Conservation (phyloP, 2,797 vertebrate species). For the Alosa sapidissima region DNA sequence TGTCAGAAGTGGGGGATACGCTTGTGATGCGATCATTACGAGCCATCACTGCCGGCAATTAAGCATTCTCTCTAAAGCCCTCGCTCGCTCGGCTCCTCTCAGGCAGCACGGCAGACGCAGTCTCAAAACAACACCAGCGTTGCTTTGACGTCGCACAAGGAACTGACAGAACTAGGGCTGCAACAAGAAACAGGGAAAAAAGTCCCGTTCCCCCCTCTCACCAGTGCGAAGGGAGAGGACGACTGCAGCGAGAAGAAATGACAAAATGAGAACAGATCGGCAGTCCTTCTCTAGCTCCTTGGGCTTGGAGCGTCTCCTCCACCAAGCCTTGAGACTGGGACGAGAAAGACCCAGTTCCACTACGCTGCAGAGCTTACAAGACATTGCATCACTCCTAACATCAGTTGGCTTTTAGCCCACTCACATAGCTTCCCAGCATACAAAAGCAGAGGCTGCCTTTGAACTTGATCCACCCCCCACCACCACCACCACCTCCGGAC, state of each 20-base stretch:
- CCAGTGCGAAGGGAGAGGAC: not conserved
- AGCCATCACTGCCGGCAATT: constrained; percentile 28
- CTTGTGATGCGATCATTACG: constrained; percentile 11
- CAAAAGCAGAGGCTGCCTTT: not conserved
- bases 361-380: not conserved
- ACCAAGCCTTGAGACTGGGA: not conserved
- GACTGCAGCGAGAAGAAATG: constrained; percentile 35
- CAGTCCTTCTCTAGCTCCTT: not conserved
- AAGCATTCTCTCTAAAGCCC: not conserved
- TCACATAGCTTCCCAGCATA: not conserved
- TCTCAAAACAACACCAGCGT: not conserved
- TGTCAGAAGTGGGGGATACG: not conserved
- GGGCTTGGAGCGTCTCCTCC: not conserved
- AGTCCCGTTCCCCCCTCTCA: not conserved
- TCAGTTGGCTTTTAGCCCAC: not conserved
- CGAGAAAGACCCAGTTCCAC: not conserved
- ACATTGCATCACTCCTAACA: not conserved
- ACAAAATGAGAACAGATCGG: constrained; percentile 49
- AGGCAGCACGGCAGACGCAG: not conserved
- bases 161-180: constrained; percentile 47
- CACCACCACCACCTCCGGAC: not conserved
- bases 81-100: too few relatives aligned
- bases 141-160: not conserved
- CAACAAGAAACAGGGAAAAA: constrained; percentile 20
- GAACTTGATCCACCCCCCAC: not conserved